A percentile compares a stretch with the other conserved stretches of the same genome.
phyloP scores from a whole-genome alignment of 2,888 invertebrate species.

The Aphodius granarius region DNA sequence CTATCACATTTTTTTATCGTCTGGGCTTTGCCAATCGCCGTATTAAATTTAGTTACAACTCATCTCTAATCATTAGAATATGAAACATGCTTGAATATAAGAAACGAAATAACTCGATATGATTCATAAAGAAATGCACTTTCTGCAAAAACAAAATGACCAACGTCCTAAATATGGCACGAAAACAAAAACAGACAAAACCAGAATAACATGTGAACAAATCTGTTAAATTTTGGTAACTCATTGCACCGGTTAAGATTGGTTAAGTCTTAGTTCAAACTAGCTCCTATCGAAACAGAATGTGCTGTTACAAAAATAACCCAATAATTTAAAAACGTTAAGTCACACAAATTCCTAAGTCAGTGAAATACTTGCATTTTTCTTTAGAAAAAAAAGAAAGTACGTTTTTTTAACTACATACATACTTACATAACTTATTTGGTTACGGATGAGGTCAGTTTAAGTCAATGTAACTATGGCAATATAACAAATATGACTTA shows the following conservation, averaged over 20 bases:
- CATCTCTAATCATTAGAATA: too few species aligned
- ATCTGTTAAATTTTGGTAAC: background rate
- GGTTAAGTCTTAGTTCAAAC: background rate
- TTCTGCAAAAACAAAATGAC: background rate
- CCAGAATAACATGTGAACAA: too few species aligned
- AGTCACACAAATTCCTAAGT: too few species aligned
- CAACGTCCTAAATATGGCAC: background rate
- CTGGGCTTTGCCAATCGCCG: too few species aligned
- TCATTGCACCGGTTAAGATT: background rate
- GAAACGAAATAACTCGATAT: too few species aligned
- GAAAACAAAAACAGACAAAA: too few species aligned
- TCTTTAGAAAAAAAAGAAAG: conserved; percentile 3
- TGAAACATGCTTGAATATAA: too few species aligned
- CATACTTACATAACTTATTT: conserved; percentile 40
- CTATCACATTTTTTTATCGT: too few species aligned
- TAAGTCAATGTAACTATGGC: conserved; percentile 37
- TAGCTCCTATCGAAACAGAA: background rate
- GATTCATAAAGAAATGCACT: background rate
- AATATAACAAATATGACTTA: conserved; percentile 41
- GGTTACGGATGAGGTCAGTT: conserved; percentile 47
- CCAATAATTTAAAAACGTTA: background rate
- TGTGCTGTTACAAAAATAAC: background rate
- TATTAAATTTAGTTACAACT: too few species aligned
- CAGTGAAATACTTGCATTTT: too few species aligned
- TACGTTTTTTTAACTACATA: background rate